A percentile compares a stretch with the other conserved stretches of the same genome.
Evolutionary conservation across 2,888 invertebrate genomes (phyloP).

Genomic region (Pammene fasciana): DNA sequence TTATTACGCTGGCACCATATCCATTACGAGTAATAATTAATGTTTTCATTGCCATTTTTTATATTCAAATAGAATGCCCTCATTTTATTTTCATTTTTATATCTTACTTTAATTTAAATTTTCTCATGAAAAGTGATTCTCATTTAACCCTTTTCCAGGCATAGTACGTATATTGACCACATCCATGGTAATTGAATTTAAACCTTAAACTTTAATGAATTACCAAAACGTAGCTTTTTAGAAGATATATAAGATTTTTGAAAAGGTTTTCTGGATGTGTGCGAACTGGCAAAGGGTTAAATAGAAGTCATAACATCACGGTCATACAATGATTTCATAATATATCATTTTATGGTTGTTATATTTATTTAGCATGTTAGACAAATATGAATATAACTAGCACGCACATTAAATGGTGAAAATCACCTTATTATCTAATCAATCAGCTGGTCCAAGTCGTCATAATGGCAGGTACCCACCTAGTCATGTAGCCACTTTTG

Average conservation of each 20-base stretch:
- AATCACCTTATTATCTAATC: not conserved
- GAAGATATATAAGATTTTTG: too few species aligned
- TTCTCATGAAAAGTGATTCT: not conserved
- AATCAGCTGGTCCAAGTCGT: not conserved
- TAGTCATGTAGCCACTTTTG: not conserved
- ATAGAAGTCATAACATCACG: not conserved
- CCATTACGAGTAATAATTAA: not conserved
- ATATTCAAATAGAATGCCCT: not conserved
- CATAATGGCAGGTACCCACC: not conserved
- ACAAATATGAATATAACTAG: not conserved
- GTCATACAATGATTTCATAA: not conserved
- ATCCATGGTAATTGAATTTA: too few species aligned
- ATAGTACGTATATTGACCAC: too few species aligned
- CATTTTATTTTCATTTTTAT: not conserved
- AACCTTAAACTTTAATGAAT: too few species aligned
- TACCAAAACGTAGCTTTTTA: too few species aligned
- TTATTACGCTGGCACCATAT: not conserved
- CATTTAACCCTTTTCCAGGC: too few species aligned
- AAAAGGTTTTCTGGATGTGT: too few species aligned
- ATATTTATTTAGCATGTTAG: conserved; percentile 6
- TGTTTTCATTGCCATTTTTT: not conserved
- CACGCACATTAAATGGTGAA: conserved; percentile 4
- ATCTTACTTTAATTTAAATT: too few species aligned
- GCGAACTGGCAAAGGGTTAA: too few species aligned
- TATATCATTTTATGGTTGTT: not conserved